Evolutionary conservation across 2,888 invertebrate species (phyloP), one percentile per base, ranked within the genome.

Genomic region (Tenodera sinensis): DNA sequence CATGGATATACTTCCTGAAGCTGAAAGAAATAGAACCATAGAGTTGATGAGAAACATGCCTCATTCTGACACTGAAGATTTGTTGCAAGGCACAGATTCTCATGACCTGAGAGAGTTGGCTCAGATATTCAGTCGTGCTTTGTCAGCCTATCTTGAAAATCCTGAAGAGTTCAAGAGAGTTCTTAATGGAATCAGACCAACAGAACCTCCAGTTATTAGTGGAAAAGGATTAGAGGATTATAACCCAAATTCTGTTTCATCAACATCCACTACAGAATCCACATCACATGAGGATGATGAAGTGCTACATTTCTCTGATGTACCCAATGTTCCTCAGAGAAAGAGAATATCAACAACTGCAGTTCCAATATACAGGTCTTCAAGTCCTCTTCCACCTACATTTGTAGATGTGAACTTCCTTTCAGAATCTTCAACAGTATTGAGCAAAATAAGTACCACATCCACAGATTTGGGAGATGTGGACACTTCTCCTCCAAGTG

Each of bases 111-210:
- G 97, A 88, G 97, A 97, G 93, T 93, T 97, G 7, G 97, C 97
- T 0, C 96, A 97, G 93, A 97, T 97, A 6, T 98, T 98, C 91
- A 97, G 97, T 0, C 96, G 97, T 92, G 97, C 97, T 0, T 93
- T 98, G 27, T 96, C 97, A 1, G 97, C 97, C 0, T 98, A 97
- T 91, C 94, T 98, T 7, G 96, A 97, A 93, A 96, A 97, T 93
- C 97, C 97, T 0, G 96, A 96, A n/a, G 96, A 96, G 88, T 97
- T 97, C 91, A 95, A 96, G 91, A 96, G 96, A 92, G 96, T 96
- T 28, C 93, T 98, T 28, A 96, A 96, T 12, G 96, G 97, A 91
- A 96, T 97, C 1, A 94, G 97, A 92, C 97, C 97, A 0, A 97
- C 97, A 0, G 97, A 97, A 91, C 92, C 92, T 4, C 91, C 91